Percentiles rank a stretch among this genome's conserved stretches.
These are phyloP conservation scores for Stegastes partitus DNA, from an alignment of 2,113 vertebrate species.

Conservation along the genomic window DNA sequence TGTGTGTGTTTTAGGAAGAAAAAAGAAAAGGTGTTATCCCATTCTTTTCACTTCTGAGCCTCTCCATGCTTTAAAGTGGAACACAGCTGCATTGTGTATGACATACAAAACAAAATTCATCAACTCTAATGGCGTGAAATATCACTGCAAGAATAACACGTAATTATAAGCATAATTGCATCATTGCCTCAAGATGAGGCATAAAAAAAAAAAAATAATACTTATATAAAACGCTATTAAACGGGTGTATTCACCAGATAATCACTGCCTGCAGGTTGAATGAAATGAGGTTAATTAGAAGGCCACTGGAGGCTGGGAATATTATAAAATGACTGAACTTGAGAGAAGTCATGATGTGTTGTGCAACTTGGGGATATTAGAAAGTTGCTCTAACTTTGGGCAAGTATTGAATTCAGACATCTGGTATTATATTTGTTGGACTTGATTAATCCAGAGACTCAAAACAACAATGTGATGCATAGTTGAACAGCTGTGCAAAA, in stretches of 20 bases:
- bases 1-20: constrained; percentile 8
- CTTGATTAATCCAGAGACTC: not conserved
- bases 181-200: constrained; percentile 46
- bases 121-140: constrained; percentile 30
- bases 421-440: not conserved
- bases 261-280: constrained; percentile 72
- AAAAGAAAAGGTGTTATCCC: constrained; percentile 5
- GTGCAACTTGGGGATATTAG: constrained; percentile 1
- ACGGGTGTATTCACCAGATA: constrained; percentile 66
- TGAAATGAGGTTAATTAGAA: constrained; percentile 75
- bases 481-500: not conserved
- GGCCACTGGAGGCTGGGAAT: constrained; percentile 48
- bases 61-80: not conserved
- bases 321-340: constrained; percentile 41
- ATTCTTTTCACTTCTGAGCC: constrained; percentile 7
- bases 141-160: constrained; percentile 40
- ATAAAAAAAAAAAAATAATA: constrained; percentile 53
- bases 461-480: not conserved
- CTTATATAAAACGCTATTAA: constrained; percentile 54
- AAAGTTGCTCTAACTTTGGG: constrained; percentile 28
- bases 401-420: not conserved
- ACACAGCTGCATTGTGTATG: constrained; percentile 6
- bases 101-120: constrained; percentile 23
- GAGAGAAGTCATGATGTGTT: constrained; percentile 20
- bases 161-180: constrained; percentile 63